These are phyloP conservation scores for Odocoileus virginianus DNA, from an alignment of 2,113 vertebrate species.

Conservation along the genomic window DNA sequence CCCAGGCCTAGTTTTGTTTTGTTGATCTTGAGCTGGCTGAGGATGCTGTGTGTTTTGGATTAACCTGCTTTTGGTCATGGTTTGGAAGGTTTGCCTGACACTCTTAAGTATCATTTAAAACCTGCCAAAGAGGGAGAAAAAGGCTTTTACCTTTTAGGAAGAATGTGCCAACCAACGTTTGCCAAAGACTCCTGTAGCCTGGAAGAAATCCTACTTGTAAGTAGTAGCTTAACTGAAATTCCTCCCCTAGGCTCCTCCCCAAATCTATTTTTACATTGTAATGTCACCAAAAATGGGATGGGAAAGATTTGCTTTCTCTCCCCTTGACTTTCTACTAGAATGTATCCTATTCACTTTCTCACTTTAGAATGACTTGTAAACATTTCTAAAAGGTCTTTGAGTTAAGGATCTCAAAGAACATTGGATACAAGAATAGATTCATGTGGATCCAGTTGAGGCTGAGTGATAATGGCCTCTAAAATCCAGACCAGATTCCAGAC, in stretches of 20 bases:
- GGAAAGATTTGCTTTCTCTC: not conserved
- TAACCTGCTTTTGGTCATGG: conserved; percentile 1
- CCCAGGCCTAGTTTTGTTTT: conserved; percentile 11
- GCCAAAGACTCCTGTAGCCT: conserved; percentile 43
- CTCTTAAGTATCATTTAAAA: conserved; percentile 56
- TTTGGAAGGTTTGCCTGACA: conserved; percentile 35
- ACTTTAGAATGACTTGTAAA: conserved; percentile 24
- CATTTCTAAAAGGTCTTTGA: conserved; percentile 12
- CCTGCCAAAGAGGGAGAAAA: not conserved
- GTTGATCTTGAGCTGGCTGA: conserved; percentile 25
- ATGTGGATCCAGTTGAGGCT: not conserved
- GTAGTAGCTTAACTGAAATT: conserved; percentile 33
- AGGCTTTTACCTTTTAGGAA: conserved; percentile 39
- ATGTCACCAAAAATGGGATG: not conserved
- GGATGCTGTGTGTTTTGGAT: conserved; percentile 41
- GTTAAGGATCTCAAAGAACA: not conserved
- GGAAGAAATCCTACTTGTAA: conserved; percentile 43
- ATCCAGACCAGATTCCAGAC: not conserved
- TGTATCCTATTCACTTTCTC: not conserved
- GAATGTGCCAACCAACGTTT: conserved; percentile 40
- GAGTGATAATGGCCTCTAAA: not conserved
- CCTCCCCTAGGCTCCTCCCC: not conserved
- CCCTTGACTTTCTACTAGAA: not conserved
- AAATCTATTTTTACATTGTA: conserved; percentile 50
- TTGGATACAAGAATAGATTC: not conserved